Conservation (phyloP, 2,113 vertebrate genomes). For the Bos indicus region DNA sequence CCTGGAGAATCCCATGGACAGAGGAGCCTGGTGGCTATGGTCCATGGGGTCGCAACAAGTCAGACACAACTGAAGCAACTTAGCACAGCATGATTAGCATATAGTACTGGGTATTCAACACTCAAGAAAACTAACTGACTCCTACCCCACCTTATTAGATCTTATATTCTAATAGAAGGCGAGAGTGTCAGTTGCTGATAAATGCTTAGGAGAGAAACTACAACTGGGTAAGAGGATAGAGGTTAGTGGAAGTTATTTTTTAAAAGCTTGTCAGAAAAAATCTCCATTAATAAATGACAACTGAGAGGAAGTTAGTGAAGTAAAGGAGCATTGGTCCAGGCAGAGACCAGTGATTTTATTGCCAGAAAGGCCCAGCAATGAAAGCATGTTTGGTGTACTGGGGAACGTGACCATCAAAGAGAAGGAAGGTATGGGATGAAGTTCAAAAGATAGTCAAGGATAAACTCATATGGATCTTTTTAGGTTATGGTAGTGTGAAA, state of each 20-base stretch:
- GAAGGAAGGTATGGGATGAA: neutral
- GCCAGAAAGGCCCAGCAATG: neutral
- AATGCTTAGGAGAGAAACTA: neutral
- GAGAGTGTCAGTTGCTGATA: neutral
- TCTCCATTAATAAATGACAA: neutral
- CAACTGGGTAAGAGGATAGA: neutral
- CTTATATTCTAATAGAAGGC: neutral
- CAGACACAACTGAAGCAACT: neutral
- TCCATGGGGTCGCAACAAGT: neutral
- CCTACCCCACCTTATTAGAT: neutral
- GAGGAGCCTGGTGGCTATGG: neutral
- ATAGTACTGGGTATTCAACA: neutral
- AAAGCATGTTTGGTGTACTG: neutral
- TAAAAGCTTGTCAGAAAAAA: neutral
- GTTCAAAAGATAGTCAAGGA: neutral
- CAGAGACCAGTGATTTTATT: neutral
- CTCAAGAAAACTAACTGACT: neutral
- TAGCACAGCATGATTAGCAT: neutral
- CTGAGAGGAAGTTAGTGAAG: neutral
- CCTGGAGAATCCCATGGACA: neutral
- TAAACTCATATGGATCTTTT: neutral
- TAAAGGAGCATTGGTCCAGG: neutral
- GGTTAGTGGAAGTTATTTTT: neutral
- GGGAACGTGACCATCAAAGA: neutral
- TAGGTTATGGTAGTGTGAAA: neutral